phyloP scores from a whole-genome alignment of 2,797 vertebrate genomes.

The Mustela erminea region DNA sequence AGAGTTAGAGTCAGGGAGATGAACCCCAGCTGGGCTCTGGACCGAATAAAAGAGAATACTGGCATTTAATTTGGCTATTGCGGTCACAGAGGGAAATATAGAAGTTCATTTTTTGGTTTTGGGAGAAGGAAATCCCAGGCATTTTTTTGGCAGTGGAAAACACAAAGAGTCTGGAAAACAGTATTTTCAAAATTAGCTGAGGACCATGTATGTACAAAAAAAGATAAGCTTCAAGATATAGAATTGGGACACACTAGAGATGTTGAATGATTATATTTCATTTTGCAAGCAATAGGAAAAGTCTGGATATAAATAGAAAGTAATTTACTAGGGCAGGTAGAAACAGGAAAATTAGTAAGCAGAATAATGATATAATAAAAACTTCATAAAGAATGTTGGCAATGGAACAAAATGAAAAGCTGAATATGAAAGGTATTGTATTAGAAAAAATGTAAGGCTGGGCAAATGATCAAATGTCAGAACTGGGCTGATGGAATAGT shows the following conservation, averaged over 20 bases:
- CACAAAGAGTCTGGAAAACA: background rate
- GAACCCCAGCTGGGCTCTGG: background rate
- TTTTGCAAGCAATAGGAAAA: background rate
- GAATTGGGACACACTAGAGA: background rate
- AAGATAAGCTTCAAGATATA: background rate
- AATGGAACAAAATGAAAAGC: background rate
- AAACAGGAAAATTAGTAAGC: conserved; percentile 36
- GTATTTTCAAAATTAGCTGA: background rate
- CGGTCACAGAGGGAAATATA: background rate
- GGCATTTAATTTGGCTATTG: background rate
- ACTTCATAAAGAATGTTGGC: background rate
- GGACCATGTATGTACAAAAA: background rate
- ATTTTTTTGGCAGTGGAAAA: background rate
- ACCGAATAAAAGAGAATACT: background rate
- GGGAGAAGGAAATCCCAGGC: background rate
- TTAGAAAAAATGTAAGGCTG: background rate
- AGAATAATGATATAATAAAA: background rate
- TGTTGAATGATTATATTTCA: background rate
- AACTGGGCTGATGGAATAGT: background rate
- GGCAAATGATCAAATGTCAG: background rate
- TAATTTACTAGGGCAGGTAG: background rate
- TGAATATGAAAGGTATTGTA: background rate
- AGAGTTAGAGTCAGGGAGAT: background rate
- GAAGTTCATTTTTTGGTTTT: background rate
- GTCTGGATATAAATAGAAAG: background rate